Base-by-base conservation (phyloP, 2,888 invertebrate species). In the Lymantria dispar region DNA sequence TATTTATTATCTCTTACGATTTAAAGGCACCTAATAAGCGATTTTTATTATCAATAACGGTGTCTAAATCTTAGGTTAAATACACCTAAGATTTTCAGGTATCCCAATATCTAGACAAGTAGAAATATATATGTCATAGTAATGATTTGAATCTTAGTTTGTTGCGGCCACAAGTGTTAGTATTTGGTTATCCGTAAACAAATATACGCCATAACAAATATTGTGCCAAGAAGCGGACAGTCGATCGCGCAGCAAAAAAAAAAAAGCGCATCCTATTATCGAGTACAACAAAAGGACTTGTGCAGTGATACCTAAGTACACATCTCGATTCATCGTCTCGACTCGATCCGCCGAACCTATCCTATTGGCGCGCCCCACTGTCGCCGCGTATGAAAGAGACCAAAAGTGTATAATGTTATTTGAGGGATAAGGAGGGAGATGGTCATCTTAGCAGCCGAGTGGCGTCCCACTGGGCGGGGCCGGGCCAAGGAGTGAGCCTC, bases 401-500 rank as follows among this genome's bases (percentile, higher is more conserved):
- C 78, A 72, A 57, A 66, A 64, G 74, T 75, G 81, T 46, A 53
- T 62, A 68, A 56, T 40, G 44, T 40, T 43, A 12, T 62, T 68
- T 54, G 90, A 70, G 85, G 57, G 83, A 86, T 73, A 83, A 80
- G 74, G 91, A 91, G 88, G 87, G 80, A 81, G 85, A 83, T 81
- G 88, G 88, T 88, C 87, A 90, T 91, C 90, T 91, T 91, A 90
- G 87, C 83, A 75, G 73, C 77, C 83, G 89, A 86, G 90, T 87
- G 70, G 90, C 91, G 87, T 88, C 93, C 92, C 87, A 88, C 87
- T 87, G 92, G 93, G 93, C 93, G 93, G 93, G 92, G 93, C 92
- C 86, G 87, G 82, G 85, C 83, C 80, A 86, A 85, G 87, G 86
- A 91, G 88, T 82, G 91, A 88, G 89, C 91, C 92, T 92, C 87